Conservation (phyloP, 2,888 invertebrate genomes). For the Mechanitis mazaeus region DNA sequence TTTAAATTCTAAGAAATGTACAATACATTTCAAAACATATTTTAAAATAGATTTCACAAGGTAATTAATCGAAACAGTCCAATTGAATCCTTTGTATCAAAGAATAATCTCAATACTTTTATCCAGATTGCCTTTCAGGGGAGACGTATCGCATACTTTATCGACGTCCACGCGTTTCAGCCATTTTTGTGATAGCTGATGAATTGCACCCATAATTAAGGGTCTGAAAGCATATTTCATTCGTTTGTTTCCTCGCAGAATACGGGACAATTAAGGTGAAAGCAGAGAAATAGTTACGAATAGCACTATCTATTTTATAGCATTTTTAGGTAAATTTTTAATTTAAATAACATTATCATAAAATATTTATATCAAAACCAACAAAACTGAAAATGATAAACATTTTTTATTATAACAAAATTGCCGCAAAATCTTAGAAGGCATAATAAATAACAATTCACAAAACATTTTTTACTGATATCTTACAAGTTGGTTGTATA, state of each 20-base stretch:
- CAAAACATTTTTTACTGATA: neutral
- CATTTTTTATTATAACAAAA: no score
- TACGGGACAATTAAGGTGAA: conserved; percentile 10
- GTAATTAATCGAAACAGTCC: neutral
- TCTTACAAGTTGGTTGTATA: neutral
- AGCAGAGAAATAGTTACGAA: conserved; percentile 7
- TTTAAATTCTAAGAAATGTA: neutral
- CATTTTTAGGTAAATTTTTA: neutral
- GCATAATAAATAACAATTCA: conserved; percentile 1
- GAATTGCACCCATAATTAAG: conserved; percentile 28
- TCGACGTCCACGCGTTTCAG: conserved; percentile 26
- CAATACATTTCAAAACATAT: no score
- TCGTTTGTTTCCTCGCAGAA: conserved; percentile 18
- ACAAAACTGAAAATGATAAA: no score
- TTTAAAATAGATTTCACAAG: no score
- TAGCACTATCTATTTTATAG: neutral
- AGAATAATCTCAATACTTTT: conserved; percentile 16
- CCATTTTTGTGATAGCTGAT: conserved; percentile 27
- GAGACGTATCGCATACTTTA: conserved; percentile 26
- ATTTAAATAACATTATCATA: neutral
- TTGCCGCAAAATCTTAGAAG: neutral
- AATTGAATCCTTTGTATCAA: conserved; percentile 6
- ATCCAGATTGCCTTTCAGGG: conserved; percentile 23
- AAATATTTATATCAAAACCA: neutral
- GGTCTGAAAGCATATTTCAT: conserved; percentile 24